These are phyloP conservation scores for Burhinus oedicnemus DNA, from an alignment of 2,113 vertebrate species.

Conservation along the genomic window DNA sequence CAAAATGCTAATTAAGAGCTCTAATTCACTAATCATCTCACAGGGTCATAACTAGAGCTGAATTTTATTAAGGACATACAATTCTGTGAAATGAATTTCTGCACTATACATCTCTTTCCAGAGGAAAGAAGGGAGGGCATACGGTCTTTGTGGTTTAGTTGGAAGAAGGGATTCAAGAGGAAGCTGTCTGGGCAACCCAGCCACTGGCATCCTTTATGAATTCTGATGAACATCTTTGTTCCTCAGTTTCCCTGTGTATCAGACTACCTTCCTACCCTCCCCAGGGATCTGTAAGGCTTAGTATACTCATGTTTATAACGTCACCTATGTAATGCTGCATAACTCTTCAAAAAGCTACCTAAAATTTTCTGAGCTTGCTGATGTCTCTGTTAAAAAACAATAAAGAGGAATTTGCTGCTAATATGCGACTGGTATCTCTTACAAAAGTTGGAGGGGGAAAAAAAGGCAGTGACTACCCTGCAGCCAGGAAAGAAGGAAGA, in stretches of 20 bases:
- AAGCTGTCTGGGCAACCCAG: background rate
- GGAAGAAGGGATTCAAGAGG: background rate
- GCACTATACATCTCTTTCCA: conserved; percentile 44
- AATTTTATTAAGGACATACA: conserved; percentile 77
- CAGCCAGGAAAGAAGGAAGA: background rate
- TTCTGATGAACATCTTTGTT: background rate
- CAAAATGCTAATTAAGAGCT: conserved; percentile 83
- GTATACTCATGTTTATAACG: background rate
- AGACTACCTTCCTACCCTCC: background rate
- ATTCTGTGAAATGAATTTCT: conserved; percentile 62
- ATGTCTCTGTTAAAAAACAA: background rate
- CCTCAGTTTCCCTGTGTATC: background rate
- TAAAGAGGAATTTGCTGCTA: background rate
- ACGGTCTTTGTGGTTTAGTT: background rate
- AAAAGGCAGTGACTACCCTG: background rate
- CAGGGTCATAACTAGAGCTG: conserved; percentile 79
- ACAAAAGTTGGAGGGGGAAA: background rate
- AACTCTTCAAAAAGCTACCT: background rate
- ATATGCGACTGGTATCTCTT: background rate
- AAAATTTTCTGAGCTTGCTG: background rate
- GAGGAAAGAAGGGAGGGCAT: background rate
- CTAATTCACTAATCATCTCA: conserved; percentile 80
- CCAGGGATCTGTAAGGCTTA: background rate
- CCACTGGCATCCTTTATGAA: background rate
- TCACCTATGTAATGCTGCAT: background rate